A percentile compares a stretch with the other conserved stretches of the same genome.
Conservation (phyloP, 1,140 invertebrate species). For the Reticulitermes speratus region DNA sequence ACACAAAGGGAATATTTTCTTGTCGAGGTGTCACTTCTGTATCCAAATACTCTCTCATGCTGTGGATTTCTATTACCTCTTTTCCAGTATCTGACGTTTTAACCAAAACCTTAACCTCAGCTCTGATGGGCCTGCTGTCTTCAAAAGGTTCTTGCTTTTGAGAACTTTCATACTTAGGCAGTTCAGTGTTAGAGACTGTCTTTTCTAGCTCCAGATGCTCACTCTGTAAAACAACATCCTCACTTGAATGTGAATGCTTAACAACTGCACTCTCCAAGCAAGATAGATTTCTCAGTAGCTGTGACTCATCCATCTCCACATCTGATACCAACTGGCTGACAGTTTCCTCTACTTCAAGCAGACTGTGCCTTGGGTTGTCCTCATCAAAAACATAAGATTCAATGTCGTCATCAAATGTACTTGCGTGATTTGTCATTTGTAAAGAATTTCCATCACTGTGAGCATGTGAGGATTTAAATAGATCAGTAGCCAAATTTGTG, state of each 20-base stretch:
- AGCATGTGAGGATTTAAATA: neutral
- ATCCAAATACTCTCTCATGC: slow-evolving; percentile 51
- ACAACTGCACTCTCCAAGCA: too few species aligned
- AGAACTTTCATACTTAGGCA: too few species aligned
- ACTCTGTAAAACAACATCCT: too few species aligned
- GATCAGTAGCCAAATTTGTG: neutral
- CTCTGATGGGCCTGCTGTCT: slow-evolving; percentile 41
- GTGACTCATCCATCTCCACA: slow-evolving; percentile 36
- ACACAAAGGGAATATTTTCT: neutral
- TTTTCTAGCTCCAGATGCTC: too few species aligned
- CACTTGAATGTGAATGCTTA: too few species aligned
- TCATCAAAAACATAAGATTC: neutral
- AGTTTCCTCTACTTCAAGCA: slow-evolving; percentile 36
- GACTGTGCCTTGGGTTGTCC: neutral
- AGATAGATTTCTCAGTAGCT: too few species aligned
- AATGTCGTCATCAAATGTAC: too few species aligned
- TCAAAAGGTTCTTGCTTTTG: slow-evolving; percentile 22
- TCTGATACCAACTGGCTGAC: slow-evolving; percentile 37
- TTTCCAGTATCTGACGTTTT: slow-evolving; percentile 52
- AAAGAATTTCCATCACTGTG: too few species aligned
- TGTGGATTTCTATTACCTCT: slow-evolving; percentile 55
- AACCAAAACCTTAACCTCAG: slow-evolving; percentile 55
- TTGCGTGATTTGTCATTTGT: too few species aligned
- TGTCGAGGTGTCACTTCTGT: neutral
- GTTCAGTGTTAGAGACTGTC: too few species aligned